A percentile compares a stretch with the other conserved stretches of the same genome.
phyloP scores from a whole-genome alignment of 2,888 invertebrate species.

The Pristionchus maxplancki region DNA sequence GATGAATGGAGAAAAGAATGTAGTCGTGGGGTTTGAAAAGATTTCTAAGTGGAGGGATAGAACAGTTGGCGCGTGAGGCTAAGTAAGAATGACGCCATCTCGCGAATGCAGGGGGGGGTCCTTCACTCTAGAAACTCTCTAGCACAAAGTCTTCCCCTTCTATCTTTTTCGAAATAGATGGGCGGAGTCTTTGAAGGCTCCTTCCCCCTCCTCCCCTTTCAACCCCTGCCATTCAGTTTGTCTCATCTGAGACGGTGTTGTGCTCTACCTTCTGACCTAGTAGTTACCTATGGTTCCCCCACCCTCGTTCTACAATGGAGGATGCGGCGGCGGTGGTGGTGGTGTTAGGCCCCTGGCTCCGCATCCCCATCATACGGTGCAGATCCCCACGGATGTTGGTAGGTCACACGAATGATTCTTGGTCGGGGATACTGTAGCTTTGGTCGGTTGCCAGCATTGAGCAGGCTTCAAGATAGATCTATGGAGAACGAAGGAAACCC shows the following conservation, averaged over 20 bases:
- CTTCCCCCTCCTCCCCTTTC: not conserved
- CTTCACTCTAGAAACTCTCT: not conserved
- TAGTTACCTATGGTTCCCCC: slow-evolving; percentile 5
- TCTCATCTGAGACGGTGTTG: not conserved
- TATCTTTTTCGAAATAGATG: slow-evolving; percentile 1
- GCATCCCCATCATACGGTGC: slow-evolving; percentile 16
- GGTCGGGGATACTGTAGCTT: not conserved
- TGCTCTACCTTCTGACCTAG: not conserved
- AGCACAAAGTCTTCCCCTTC: slow-evolving; percentile 1
- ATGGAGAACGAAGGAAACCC: not conserved
- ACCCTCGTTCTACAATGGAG: not conserved
- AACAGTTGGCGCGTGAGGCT: not conserved
- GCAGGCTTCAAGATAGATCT: not conserved
- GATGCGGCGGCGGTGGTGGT: not conserved
- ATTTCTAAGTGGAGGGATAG: not conserved
- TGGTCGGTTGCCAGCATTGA: not conserved
- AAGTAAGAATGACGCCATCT: slow-evolving; percentile 36
- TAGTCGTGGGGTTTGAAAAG: not conserved
- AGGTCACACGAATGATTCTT: not conserved
- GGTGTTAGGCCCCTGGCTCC: not conserved
- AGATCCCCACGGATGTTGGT: slow-evolving; percentile 44
- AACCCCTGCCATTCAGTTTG: not conserved
- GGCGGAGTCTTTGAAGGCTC: not conserved
- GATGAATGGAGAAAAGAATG: not conserved
- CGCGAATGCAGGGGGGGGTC: not conserved